Evolutionary conservation across 2,888 invertebrate species (phyloP).

Genomic region (Chromoteleia sp.): DNA sequence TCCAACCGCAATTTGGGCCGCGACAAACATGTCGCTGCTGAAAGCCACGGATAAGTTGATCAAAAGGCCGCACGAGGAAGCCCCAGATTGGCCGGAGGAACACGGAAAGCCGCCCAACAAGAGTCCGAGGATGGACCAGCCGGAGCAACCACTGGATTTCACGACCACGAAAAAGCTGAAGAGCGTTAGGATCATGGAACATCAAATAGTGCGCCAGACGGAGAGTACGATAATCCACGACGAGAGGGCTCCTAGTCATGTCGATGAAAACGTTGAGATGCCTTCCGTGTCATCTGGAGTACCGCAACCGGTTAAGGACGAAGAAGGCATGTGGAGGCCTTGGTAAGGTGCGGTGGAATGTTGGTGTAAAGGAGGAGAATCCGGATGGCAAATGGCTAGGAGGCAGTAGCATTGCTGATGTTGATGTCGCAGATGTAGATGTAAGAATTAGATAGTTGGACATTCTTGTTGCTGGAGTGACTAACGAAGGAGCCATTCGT

Average conservation of each 20-base stretch:
- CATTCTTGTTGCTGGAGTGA: conserved; percentile 48
- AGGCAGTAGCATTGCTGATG: conserved; percentile 33
- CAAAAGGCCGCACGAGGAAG: conserved; percentile 81
- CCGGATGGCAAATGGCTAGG: conserved; percentile 3
- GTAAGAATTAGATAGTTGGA: conserved; percentile 50
- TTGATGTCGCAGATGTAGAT: conserved; percentile 41
- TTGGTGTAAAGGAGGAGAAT: conserved; percentile 16
- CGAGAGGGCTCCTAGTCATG: conserved; percentile 77
- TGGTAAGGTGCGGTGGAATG: conserved; percentile 76
- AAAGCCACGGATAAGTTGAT: conserved; percentile 82
- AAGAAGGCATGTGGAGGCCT: conserved; percentile 84
- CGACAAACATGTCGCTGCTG: conserved; percentile 83
- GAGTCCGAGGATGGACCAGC: conserved; percentile 77
- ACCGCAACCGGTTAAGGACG: conserved; percentile 81
- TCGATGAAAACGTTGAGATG: conserved; percentile 75
- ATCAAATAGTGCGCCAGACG: conserved; percentile 59
- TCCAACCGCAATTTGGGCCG: conserved; percentile 83
- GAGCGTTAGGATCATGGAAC: conserved; percentile 70
- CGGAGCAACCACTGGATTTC: conserved; percentile 83
- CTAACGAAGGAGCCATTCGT: conserved; percentile 13
- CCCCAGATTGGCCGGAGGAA: conserved; percentile 78
- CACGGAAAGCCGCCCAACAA: conserved; percentile 71
- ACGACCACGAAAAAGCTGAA: conserved; percentile 82
- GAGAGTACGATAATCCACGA: conserved; percentile 72
- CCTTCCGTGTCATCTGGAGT: conserved; percentile 74